Conservation (phyloP, 2,113 vertebrate species). For the Sylvilagus bachmani region DNA sequence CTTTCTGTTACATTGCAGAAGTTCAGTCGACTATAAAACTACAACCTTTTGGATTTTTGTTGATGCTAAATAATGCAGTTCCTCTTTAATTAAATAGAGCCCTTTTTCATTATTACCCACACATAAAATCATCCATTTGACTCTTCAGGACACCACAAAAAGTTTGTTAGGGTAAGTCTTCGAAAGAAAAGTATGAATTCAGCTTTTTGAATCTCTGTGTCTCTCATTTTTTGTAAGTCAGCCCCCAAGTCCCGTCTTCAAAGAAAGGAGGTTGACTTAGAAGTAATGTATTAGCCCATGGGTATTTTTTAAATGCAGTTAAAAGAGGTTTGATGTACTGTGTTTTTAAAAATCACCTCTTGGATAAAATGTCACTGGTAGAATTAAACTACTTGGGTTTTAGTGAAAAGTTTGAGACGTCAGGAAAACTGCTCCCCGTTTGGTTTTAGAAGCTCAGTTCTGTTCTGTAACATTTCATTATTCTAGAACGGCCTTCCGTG, state of each 20-base stretch:
- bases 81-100: not conserved
- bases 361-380: conserved; percentile 49
- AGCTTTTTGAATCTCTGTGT: not conserved
- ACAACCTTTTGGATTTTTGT: not conserved
- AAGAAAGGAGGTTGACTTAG: conserved; percentile 57
- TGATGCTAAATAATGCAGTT: not conserved
- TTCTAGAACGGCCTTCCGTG: conserved; percentile 16
- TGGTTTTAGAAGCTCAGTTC: conserved; percentile 38
- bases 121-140: not conserved
- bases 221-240: conserved; percentile 4
- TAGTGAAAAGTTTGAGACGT: conserved; percentile 5
- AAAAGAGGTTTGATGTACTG: conserved; percentile 36
- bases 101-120: not conserved
- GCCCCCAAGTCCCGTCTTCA: not conserved
- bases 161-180: not conserved
- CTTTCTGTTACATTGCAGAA: conserved; percentile 2
- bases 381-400: conserved; percentile 44
- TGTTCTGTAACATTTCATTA: not conserved
- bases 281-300: conserved; percentile 24
- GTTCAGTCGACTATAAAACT: not conserved
- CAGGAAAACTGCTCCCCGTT: not conserved
- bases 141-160: not conserved
- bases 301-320: conserved; percentile 45
- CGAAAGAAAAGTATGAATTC: conserved; percentile 8
- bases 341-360: conserved; percentile 42